Evolutionary conservation across 2,113 vertebrate species (phyloP).

Genomic region (Malurus elegans): DNA sequence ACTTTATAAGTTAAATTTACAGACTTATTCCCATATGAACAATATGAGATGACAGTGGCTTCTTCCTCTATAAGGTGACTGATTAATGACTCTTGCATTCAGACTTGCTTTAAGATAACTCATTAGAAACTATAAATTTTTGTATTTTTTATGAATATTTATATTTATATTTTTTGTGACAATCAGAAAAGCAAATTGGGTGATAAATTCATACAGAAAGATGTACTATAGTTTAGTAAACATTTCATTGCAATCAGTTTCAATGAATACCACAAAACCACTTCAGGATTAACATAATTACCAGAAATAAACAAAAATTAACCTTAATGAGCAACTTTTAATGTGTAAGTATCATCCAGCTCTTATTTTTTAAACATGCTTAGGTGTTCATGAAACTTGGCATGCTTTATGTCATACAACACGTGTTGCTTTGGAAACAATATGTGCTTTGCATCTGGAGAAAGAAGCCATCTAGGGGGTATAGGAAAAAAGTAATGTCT

Average conservation of each 20-base stretch:
- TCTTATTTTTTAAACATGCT: constrained; percentile 2
- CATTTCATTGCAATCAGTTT: background rate
- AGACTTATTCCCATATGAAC: background rate
- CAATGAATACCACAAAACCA: background rate
- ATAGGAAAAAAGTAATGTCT: background rate
- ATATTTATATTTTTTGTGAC: background rate
- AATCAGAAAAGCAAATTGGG: background rate
- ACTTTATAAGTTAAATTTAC: background rate
- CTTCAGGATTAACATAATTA: background rate
- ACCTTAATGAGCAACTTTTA: constrained; percentile 1
- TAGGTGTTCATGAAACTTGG: constrained; percentile 11
- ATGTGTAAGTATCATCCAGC: background rate
- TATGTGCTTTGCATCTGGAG: background rate
- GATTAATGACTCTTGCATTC: background rate
- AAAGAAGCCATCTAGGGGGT: background rate
- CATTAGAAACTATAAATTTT: background rate
- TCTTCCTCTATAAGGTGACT: background rate
- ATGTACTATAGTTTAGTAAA: background rate
- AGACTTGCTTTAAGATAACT: background rate
- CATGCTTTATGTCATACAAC: background rate
- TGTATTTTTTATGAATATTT: background rate
- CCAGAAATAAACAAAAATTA: constrained; percentile 16
- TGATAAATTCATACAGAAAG: background rate
- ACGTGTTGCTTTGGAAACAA: constrained; percentile 11
- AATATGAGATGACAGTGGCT: background rate